Percentiles rank a stretch among this genome's conserved stretches.
Evolutionary conservation across 2,113 vertebrate genomes (phyloP).

Genomic region (Eretmochelys imbricata): DNA sequence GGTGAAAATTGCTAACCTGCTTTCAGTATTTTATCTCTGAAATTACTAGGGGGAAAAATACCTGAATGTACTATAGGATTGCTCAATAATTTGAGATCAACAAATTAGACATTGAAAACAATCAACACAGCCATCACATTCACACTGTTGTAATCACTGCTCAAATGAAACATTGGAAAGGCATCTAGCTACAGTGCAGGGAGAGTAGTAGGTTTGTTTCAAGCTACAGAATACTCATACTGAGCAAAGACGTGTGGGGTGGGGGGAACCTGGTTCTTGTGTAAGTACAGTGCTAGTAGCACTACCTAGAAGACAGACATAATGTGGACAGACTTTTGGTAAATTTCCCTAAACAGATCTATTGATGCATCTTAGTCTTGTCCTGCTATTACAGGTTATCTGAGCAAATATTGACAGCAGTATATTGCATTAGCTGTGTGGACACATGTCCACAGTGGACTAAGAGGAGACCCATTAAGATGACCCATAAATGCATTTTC

Average conservation of each 20-base stretch:
- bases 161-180: neutral
- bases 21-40: neutral
- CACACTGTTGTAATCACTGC: neutral
- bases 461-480: neutral
- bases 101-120: neutral
- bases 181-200: neutral
- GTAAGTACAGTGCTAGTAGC: neutral
- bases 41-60: neutral
- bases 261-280: neutral
- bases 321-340: neutral
- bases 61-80: neutral
- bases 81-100: neutral
- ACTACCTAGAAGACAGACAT: neutral
- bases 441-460: neutral
- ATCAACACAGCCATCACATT: neutral
- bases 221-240: neutral
- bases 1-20: neutral
- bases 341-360: neutral
- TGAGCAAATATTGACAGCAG: neutral
- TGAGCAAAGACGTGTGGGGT: neutral
- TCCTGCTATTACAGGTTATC: neutral
- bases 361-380: neutral
- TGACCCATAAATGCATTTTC: neutral
- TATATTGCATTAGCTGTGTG: neutral
- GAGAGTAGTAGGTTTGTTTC: neutral